Percentiles rank a stretch among this genome's conserved stretches.
Conservation (phyloP, 92 coral and sea anemone species). For the Chrysogorgia sp. region DNA sequence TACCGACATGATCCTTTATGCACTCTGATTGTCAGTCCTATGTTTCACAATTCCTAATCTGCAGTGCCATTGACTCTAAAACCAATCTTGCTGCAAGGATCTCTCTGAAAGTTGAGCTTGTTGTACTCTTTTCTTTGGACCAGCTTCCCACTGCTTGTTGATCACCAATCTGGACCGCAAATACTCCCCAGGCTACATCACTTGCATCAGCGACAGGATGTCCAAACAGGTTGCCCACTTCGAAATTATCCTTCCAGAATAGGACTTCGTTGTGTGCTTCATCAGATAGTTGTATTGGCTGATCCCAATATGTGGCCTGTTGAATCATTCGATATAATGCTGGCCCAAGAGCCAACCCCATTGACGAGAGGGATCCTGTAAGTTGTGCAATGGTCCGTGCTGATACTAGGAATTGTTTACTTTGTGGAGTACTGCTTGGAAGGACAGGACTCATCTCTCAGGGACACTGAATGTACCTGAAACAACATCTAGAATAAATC, state of each 20-base stretch:
- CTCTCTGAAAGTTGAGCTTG: not conserved
- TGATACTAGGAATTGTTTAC: slow-evolving; percentile 32
- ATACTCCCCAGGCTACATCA: slow-evolving; percentile 69
- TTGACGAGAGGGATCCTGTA: slow-evolving; percentile 55
- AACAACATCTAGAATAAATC: slow-evolving; percentile 55
- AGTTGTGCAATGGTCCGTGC: slow-evolving; percentile 46
- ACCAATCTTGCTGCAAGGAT: not conserved
- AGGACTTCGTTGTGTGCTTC: slow-evolving; percentile 40
- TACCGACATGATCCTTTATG: slow-evolving; percentile 59
- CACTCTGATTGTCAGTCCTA: slow-evolving; percentile 66
- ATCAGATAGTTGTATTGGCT: slow-evolving; percentile 24
- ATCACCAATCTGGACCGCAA: slow-evolving; percentile 24
- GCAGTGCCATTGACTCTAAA: not conserved
- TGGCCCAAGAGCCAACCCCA: slow-evolving; percentile 42
- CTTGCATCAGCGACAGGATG: slow-evolving; percentile 63
- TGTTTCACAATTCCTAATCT: not conserved
- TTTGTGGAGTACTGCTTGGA: slow-evolving; percentile 19
- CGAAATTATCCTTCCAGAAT: slow-evolving; percentile 63
- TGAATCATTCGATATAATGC: slow-evolving; percentile 42
- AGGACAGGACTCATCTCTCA: slow-evolving; percentile 37
- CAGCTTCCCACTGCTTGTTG: slow-evolving; percentile 5
- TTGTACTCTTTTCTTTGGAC: not conserved
- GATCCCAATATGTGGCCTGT: slow-evolving; percentile 52
- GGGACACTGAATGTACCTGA: slow-evolving; percentile 63
- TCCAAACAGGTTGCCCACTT: slow-evolving; percentile 26